Evolutionary conservation across 2,797 vertebrate genomes (phyloP), one percentile per base, ranked within the genome.

Genomic region (Amphiprion clarkii): DNA sequence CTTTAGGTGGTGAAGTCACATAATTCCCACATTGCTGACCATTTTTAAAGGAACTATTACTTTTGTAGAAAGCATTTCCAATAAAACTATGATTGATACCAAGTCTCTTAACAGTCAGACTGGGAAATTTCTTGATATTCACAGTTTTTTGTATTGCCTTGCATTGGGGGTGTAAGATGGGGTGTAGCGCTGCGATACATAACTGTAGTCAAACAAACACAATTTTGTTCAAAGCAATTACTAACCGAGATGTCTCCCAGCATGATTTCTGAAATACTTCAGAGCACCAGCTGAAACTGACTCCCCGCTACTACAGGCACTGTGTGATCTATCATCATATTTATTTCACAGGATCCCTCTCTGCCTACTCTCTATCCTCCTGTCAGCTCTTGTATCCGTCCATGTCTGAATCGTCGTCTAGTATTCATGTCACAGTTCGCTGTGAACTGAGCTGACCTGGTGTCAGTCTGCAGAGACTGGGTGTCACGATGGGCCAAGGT

Each of bases 401-500:
- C 76, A 70, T 64, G 57, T 78, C 74, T 74, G 76, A 85, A 88
- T 85, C 70, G 83, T 76, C 55, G 40, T 71, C 72, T 80, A 23
- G 78, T 79, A 81, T 85, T 83, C 68, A 59, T 76, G 78, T 78
- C 81, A 81, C 42, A 71, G 70, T 74, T 23, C 14, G 69, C 76
- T 69, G 67, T 66, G 76, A 77, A 70, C 40, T 52, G 21, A 31
- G 21, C 90, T 92, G 76, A 94, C 93, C 93, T 93, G 82, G 86
- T 57, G 78, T 95, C 93, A 19, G 81, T 90, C 87, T 95, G 96
- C 72, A 94, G 29, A 67, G 82, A 0, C 39, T 83, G 85, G 75
- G 58, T 83, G 62, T 96, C 95, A 29, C 87, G 90, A 56, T 88
- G 82, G 56, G 91, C 72, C 48, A 92, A 83, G 61, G 90, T 83